Evolutionary conservation across 2,888 invertebrate genomes (phyloP).

Genomic region (Tenthredo scrophulariae): DNA sequence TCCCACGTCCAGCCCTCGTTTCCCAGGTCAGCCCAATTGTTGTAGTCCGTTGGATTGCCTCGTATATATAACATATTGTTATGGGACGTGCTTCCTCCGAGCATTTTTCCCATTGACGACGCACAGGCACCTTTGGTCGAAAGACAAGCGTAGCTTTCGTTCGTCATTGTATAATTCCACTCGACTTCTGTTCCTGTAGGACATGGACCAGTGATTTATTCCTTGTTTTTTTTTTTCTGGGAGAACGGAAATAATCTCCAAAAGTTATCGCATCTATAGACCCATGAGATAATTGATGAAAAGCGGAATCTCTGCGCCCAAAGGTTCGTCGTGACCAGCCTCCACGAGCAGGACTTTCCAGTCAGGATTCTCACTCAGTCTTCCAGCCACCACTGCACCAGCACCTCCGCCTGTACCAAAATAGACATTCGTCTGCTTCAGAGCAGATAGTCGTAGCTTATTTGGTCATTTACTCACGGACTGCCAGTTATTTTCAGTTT

Average conservation of each 20-base stretch:
- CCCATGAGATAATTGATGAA: too few relatives aligned
- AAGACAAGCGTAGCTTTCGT: slow-evolving; percentile 83
- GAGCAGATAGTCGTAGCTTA: too few relatives aligned
- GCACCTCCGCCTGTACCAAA: slow-evolving; percentile 81
- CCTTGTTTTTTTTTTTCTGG: too few relatives aligned
- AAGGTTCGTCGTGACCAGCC: slow-evolving; percentile 81
- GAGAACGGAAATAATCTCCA: too few relatives aligned
- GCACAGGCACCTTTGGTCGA: slow-evolving; percentile 78
- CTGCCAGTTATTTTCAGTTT: too few relatives aligned
- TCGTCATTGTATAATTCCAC: slow-evolving; percentile 85
- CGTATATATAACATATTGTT: slow-evolving; percentile 93
- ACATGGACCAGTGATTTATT: too few relatives aligned
- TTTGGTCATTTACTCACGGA: too few relatives aligned
- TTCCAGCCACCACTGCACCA: slow-evolving; percentile 83
- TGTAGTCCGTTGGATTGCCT: slow-evolving; percentile 87
- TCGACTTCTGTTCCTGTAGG: slow-evolving; percentile 80
- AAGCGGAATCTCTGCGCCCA: slow-evolving; percentile 65
- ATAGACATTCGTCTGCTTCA: background rate
- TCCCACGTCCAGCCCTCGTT: slow-evolving; percentile 89
- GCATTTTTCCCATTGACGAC: slow-evolving; percentile 87
- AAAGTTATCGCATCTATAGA: too few relatives aligned
- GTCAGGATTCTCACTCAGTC: slow-evolving; percentile 82
- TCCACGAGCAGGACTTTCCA: background rate
- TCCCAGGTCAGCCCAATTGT: slow-evolving; percentile 87
- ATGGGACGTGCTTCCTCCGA: slow-evolving; percentile 86